Percentiles rank a stretch among this genome's conserved stretches.
phyloP scores from a whole-genome alignment of 2,888 invertebrate species.

The Ichneumon xanthorius region DNA sequence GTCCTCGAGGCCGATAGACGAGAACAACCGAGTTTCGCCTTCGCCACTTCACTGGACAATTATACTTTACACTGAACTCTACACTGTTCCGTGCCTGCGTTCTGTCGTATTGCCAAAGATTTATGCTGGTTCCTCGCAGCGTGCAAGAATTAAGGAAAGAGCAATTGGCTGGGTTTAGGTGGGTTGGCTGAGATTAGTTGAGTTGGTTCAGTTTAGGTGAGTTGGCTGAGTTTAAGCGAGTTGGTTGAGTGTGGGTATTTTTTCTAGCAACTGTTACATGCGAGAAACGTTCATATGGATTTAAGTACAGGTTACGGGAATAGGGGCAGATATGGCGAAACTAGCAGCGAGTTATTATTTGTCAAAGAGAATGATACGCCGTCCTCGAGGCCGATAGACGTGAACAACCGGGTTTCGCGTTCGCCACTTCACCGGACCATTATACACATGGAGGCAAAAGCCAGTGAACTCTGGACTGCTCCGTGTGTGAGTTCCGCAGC shows the following conservation, averaged over 20 bases:
- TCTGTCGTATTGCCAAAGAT: constrained; percentile 1
- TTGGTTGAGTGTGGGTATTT: too few relatives aligned
- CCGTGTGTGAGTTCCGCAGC: constrained; percentile 6
- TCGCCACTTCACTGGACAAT: constrained; percentile 36
- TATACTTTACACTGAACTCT: background rate
- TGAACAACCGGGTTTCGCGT: constrained; percentile 28
- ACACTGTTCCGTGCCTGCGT: background rate
- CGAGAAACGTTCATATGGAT: background rate
- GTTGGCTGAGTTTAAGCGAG: too few relatives aligned
- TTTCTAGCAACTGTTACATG: too few relatives aligned
- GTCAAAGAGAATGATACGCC: constrained; percentile 17
- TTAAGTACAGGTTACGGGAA: background rate
- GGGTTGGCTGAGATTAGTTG: too few relatives aligned
- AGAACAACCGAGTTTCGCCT: constrained; percentile 25
- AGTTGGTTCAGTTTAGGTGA: too few relatives aligned
- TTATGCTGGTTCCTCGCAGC: background rate
- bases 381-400: constrained; percentile 2
- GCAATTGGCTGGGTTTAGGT: too few relatives aligned
- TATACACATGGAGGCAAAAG: background rate
- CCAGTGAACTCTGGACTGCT: background rate
- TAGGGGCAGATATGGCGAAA: constrained; percentile 7
- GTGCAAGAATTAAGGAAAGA: too few relatives aligned
- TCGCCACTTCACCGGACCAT: constrained; percentile 35
- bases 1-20: constrained; percentile 6
- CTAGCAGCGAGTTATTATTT: constrained; percentile 5